Conservation (phyloP, 1,140 invertebrate genomes). For the Leptinotarsa texana region DNA sequence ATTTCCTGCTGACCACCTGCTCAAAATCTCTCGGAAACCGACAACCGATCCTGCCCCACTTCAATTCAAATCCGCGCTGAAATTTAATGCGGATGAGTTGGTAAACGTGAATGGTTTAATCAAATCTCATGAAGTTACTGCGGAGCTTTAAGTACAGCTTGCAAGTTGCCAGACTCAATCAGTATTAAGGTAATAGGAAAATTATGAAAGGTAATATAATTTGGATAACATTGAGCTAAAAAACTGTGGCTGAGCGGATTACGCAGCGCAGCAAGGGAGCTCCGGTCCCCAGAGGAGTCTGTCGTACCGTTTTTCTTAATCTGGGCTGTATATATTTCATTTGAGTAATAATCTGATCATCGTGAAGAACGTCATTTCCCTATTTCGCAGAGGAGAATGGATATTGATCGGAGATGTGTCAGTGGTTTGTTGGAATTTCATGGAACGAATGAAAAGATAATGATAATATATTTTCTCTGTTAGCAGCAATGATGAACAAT, state of each 20-base stretch:
- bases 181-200: slow-evolving; percentile 7
- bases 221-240: slow-evolving; percentile 5
- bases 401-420: too few relatives aligned
- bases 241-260: slow-evolving; percentile 7
- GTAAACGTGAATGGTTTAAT: neutral
- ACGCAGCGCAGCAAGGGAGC: neutral
- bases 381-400: neutral
- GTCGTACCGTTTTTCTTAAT: slow-evolving; percentile 2
- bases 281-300: neutral
- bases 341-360: slow-evolving; percentile 8
- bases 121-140: slow-evolving; percentile 1
- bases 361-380: neutral
- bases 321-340: slow-evolving; percentile 5
- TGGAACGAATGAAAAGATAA: too few relatives aligned
- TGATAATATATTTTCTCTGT: too few relatives aligned
- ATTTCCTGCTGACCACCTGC: too few relatives aligned
- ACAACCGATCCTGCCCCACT: neutral
- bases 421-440: too few relatives aligned
- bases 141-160: slow-evolving; percentile 2
- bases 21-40: neutral
- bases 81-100: neutral
- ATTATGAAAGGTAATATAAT: slow-evolving; percentile 9
- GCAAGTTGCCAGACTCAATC: neutral
- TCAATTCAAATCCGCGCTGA: neutral
- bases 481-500: too few relatives aligned